A percentile compares a stretch with the other conserved stretches of the same genome.
Evolutionary conservation across 2,888 invertebrate genomes (phyloP).

Genomic region (Pterostichus madidus): DNA sequence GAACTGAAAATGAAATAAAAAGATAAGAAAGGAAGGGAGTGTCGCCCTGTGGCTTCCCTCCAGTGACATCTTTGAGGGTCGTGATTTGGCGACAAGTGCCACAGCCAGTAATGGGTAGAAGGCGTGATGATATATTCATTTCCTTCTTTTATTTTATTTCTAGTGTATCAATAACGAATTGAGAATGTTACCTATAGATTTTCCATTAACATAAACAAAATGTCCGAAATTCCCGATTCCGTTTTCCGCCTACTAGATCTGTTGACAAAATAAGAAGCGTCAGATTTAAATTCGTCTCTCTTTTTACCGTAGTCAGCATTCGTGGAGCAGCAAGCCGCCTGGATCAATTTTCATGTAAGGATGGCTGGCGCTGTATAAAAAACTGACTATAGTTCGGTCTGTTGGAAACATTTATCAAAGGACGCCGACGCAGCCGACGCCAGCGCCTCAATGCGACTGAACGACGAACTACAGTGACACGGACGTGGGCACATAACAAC

Average conservation of each 20-base stretch:
- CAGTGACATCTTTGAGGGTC: too few relatives aligned
- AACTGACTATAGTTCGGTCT: slow-evolving; percentile 51
- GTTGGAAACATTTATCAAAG: slow-evolving; percentile 62
- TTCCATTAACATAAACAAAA: not conserved
- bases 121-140: too few relatives aligned
- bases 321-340: not conserved
- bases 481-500: slow-evolving; percentile 36
- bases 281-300: slow-evolving; percentile 33
- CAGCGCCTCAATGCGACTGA: slow-evolving; percentile 3
- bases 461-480: slow-evolving; percentile 15
- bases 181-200: too few relatives aligned
- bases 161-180: not conserved
- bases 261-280: slow-evolving; percentile 40
- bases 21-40: too few relatives aligned
- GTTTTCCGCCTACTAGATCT: slow-evolving; percentile 10
- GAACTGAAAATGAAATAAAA: too few relatives aligned
- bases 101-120: too few relatives aligned
- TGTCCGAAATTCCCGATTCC: not conserved
- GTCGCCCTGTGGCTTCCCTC: too few relatives aligned
- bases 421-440: slow-evolving; percentile 15
- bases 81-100: too few relatives aligned
- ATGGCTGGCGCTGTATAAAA: slow-evolving; percentile 37
- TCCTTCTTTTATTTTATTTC: too few relatives aligned
- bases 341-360: slow-evolving; percentile 39
- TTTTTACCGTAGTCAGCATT: slow-evolving; percentile 21